Evolutionary conservation across 1,140 invertebrate genomes (phyloP).

Genomic region (Trichogramma pretiosum): DNA sequence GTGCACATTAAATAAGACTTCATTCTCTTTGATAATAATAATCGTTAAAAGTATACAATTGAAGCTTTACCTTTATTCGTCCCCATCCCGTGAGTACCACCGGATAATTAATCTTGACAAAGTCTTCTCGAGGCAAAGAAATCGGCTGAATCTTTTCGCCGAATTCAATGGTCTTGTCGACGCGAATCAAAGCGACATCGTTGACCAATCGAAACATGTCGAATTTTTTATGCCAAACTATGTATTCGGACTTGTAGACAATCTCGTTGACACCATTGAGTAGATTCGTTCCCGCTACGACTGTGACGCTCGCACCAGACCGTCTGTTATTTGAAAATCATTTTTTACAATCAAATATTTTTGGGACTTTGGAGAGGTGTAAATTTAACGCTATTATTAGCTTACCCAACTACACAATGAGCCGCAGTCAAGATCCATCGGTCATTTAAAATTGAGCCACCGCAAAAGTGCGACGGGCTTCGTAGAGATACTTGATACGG

Average conservation of each 20-base stretch:
- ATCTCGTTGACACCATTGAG: constrained; percentile 15
- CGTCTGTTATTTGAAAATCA: no score
- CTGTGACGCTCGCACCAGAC: not conserved
- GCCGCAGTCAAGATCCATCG: constrained; percentile 45
- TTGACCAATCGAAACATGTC: constrained; percentile 25
- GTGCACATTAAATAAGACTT: not conserved
- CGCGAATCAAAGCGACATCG: constrained; percentile 44
- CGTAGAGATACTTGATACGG: constrained; percentile 38
- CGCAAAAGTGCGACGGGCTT: constrained; percentile 33
- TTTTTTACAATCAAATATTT: no score
- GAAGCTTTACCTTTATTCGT: constrained; percentile 15
- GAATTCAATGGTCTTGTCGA: constrained; percentile 29
- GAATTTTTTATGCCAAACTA: constrained; percentile 36
- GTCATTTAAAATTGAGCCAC: constrained; percentile 41
- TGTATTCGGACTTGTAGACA: constrained; percentile 24
- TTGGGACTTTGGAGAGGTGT: not conserved
- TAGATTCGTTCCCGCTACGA: not conserved
- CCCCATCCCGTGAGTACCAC: constrained; percentile 44
- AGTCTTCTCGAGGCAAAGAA: constrained; percentile 20
- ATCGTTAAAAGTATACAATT: not conserved
- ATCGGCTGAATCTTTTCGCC: constrained; percentile 29
- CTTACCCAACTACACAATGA: constrained; percentile 32
- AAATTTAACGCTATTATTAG: not conserved
- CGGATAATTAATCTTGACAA: constrained; percentile 18
- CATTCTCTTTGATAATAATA: not conserved